Percentiles rank a stretch among this genome's conserved stretches.
Evolutionary conservation across 2,797 vertebrate genomes (phyloP).

Genomic region (Todus mexicanus): DNA sequence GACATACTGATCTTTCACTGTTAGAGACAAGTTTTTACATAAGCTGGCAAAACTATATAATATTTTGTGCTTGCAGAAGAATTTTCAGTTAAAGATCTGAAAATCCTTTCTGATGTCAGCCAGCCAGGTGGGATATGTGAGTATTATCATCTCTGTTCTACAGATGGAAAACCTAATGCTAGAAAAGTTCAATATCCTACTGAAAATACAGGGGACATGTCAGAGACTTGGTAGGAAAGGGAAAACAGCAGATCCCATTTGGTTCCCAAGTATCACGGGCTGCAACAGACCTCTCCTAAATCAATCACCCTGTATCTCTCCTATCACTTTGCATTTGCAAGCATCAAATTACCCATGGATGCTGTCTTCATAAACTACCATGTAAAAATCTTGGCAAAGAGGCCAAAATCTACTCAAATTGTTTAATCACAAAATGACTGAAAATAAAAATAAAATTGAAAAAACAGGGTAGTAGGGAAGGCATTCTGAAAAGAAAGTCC

Average conservation of each 20-base stretch:
- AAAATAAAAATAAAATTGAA: not conserved
- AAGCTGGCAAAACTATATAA: not conserved
- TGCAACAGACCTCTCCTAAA: not conserved
- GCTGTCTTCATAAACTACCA: not conserved
- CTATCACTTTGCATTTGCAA: not conserved
- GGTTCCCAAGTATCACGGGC: not conserved
- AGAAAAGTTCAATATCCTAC: not conserved
- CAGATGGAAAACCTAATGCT: not conserved
- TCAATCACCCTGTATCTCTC: not conserved
- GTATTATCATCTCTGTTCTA: constrained; percentile 2
- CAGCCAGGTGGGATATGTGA: not conserved
- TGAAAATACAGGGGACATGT: not conserved
- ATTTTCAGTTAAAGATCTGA: not conserved
- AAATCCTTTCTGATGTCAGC: constrained; percentile 4
- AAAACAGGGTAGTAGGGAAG: not conserved
- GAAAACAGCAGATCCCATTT: not conserved
- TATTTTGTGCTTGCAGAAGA: constrained; percentile 3
- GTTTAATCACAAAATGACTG: not conserved
- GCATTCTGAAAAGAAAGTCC: not conserved
- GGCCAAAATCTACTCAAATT: not conserved
- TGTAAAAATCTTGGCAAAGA: not conserved
- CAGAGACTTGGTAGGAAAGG: not conserved
- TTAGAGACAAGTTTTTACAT: not conserved
- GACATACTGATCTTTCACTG: not conserved
- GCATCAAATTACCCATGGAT: not conserved